Conservation (phyloP, 2,888 invertebrate genomes). For the Drosophila planitibia region DNA sequence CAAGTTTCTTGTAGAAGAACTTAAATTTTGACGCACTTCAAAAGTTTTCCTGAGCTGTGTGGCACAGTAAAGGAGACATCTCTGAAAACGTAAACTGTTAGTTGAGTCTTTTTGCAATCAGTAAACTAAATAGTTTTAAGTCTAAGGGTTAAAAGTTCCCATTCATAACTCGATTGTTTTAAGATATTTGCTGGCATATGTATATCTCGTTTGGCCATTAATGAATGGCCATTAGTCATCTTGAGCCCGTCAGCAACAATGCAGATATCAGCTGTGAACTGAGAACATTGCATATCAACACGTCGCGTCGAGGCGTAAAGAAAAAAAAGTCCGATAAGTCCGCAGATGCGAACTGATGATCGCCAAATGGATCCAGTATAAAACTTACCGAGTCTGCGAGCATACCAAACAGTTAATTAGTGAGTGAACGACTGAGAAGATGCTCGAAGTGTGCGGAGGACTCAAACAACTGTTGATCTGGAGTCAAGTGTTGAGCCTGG, state of each 20-base stretch:
- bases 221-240: slow-evolving; percentile 11
- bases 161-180: neutral
- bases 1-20: neutral
- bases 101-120: too few species aligned
- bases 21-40: neutral
- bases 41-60: neutral
- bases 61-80: neutral
- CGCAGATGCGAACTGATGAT: neutral
- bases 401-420: neutral
- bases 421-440: slow-evolving; percentile 3
- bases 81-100: too few species aligned
- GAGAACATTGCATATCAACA: slow-evolving; percentile 36
- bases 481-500: slow-evolving; percentile 16
- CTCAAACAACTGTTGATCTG: slow-evolving; percentile 3
- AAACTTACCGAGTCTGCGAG: slow-evolving; percentile 5
- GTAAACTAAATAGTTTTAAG: neutral
- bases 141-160: neutral
- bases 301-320: slow-evolving; percentile 13
- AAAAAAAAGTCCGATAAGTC: slow-evolving; percentile 13
- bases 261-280: slow-evolving; percentile 5
- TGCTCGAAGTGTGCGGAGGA: neutral
- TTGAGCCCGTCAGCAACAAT: slow-evolving; percentile 5
- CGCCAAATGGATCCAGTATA: slow-evolving; percentile 20
- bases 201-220: slow-evolving; percentile 3
- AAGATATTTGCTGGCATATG: neutral